Percentiles rank a stretch among this genome's conserved stretches.
Conservation (phyloP, 1,140 invertebrate species). For the Brachionus rubens region DNA sequence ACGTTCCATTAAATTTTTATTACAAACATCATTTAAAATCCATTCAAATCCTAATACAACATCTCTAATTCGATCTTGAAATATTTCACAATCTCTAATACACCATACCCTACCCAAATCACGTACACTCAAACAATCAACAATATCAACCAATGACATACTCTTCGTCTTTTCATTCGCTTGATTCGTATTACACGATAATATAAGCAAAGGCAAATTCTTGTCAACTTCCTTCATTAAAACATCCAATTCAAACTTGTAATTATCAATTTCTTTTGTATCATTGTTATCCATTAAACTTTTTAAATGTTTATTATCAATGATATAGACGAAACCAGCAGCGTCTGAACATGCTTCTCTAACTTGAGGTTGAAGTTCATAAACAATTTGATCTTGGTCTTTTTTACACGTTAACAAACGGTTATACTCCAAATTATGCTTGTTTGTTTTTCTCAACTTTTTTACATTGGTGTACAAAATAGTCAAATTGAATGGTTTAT, state of each 20-base stretch:
- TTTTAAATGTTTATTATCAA: slow-evolving; percentile 36
- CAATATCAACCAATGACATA: background rate
- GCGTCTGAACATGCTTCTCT: slow-evolving; percentile 22
- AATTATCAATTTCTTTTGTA: slow-evolving; percentile 34
- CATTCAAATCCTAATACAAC: slow-evolving; percentile 7
- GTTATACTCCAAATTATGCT: background rate
- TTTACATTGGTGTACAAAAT: slow-evolving; percentile 43
- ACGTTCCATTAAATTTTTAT: background rate
- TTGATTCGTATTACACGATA: background rate
- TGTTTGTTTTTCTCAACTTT: background rate
- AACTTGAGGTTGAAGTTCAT: slow-evolving; percentile 30
- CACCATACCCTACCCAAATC: slow-evolving; percentile 6
- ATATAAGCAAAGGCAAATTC: slow-evolving; percentile 19
- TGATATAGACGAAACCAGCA: slow-evolving; percentile 19
- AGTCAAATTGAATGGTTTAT: slow-evolving; percentile 39
- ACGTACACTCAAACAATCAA: background rate
- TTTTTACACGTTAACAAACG: background rate
- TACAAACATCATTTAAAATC: slow-evolving; percentile 23
- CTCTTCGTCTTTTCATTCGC: background rate
- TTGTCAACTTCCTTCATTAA: background rate
- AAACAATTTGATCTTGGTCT: background rate
- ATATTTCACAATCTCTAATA: slow-evolving; percentile 35
- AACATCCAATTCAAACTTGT: slow-evolving; percentile 7
- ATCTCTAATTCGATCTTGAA: slow-evolving; percentile 25
- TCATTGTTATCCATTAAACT: background rate